phyloP scores from a whole-genome alignment of 2,888 invertebrate genomes.

The Bembecia ichneumoniformis region DNA sequence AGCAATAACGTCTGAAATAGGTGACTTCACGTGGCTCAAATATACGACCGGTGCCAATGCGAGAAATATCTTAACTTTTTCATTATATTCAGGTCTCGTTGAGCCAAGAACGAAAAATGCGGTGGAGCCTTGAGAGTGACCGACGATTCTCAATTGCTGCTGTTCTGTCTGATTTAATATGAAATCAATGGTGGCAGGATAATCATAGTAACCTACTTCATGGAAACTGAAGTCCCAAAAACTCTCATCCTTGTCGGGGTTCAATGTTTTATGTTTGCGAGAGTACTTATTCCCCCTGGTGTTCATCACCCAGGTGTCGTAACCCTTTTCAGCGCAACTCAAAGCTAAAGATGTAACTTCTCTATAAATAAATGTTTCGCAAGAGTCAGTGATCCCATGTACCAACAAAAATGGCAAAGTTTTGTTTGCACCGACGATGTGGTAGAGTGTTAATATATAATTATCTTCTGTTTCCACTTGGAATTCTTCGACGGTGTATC shows the following conservation, averaged over 20 bases:
- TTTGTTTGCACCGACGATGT: constrained; percentile 16
- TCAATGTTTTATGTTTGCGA: constrained; percentile 59
- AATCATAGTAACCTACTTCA: constrained; percentile 79
- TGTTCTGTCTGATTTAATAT: constrained; percentile 53
- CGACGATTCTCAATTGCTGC: constrained; percentile 74
- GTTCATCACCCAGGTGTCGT: constrained; percentile 59
- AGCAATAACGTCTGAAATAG: constrained; percentile 21
- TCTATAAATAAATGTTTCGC: constrained; percentile 41
- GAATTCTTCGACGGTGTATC: constrained; percentile 17
- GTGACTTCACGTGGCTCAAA: constrained; percentile 36
- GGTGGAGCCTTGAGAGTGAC: constrained; percentile 80
- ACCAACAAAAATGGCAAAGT: constrained; percentile 35
- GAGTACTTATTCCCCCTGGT: constrained; percentile 76
- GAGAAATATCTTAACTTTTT: constrained; percentile 66
- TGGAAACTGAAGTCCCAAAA: constrained; percentile 76
- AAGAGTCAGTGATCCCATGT: constrained; percentile 40
- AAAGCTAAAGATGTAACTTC: constrained; percentile 36
- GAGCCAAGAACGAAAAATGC: constrained; percentile 70
- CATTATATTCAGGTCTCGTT: constrained; percentile 69
- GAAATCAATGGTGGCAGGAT: constrained; percentile 74
- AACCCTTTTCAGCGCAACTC: constrained; percentile 63
- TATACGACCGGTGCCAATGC: constrained; percentile 71
- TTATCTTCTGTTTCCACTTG: constrained; percentile 28
- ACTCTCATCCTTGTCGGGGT: constrained; percentile 39
- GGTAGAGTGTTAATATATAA: constrained; percentile 23